These are phyloP conservation scores for Amphipoea oculea DNA, from an alignment of 2,888 invertebrate genomes.

Conservation along the genomic window DNA sequence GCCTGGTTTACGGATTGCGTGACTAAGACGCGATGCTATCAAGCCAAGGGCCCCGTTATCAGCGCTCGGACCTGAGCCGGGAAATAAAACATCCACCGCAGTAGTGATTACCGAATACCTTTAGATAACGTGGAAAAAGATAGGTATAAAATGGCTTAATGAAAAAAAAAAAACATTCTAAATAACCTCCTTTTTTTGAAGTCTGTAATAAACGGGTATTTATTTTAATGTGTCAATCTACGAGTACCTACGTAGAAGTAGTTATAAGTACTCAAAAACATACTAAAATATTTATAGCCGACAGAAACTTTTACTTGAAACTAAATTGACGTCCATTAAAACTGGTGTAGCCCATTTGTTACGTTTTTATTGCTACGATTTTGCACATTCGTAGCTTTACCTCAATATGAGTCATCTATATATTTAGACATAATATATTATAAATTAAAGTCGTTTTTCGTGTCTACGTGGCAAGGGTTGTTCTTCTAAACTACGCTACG, in stretches of 20 bases:
- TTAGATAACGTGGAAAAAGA: constrained; percentile 20
- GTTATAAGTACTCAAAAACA: constrained; percentile 3
- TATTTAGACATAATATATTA: not conserved
- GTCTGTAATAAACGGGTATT: not conserved
- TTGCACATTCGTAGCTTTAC: constrained; percentile 10
- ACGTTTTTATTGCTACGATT: constrained; percentile 9
- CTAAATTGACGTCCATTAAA: constrained; percentile 48
- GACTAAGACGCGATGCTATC: constrained; percentile 81
- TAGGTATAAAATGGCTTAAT: constrained; percentile 39
- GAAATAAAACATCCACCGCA: constrained; percentile 81
- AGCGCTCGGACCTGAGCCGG: constrained; percentile 74
- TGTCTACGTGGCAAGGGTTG: not conserved
- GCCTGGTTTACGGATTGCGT: constrained; percentile 74
- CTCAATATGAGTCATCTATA: not conserved
- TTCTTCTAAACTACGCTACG: not conserved
- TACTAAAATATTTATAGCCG: constrained; percentile 31
- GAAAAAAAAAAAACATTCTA: not conserved
- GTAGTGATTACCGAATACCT: constrained; percentile 70
- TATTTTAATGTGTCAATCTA: constrained; percentile 52
- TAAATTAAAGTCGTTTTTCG: not conserved
- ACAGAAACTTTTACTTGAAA: constrained; percentile 23
- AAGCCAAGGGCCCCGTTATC: constrained; percentile 79
- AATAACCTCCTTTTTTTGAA: not conserved
- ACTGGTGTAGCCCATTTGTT: constrained; percentile 18
- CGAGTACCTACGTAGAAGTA: not conserved